A percentile compares a stretch with the other conserved stretches of the same genome.
Evolutionary conservation across 2,113 vertebrate genomes (phyloP).

Genomic region (Anthoscopus minutus): DNA sequence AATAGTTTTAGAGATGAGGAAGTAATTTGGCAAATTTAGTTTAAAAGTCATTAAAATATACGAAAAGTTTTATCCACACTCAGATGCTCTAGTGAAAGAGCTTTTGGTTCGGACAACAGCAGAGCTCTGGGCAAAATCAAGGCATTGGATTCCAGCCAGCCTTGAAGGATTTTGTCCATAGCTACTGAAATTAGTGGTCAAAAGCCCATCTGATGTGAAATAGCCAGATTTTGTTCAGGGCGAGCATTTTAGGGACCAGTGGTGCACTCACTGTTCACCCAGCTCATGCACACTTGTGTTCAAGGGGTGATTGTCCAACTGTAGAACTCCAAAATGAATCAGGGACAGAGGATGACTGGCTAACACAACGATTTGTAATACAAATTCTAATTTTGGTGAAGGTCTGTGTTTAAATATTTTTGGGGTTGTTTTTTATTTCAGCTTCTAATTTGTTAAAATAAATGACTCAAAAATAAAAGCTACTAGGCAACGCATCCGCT

Average conservation of each 20-base stretch:
- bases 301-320: not conserved
- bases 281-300: accelerated
- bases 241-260: not conserved
- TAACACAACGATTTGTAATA: not conserved
- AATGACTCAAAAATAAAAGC: not conserved
- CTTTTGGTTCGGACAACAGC: accelerated
- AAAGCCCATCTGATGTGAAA: not conserved
- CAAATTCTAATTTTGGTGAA: not conserved
- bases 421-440: no score
- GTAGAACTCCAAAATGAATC: not conserved
- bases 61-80: not conserved
- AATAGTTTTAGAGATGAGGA: not conserved
- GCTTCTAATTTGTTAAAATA: not conserved
- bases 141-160: not conserved
- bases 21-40: not conserved
- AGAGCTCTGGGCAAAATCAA: not conserved
- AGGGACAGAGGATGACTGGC: not conserved
- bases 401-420: not conserved
- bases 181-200: not conserved
- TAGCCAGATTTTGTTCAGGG: not conserved
- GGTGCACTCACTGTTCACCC: not conserved
- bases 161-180: not conserved
- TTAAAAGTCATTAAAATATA: not conserved
- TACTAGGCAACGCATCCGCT: not conserved
- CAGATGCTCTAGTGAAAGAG: accelerated